Percentiles rank a stretch among this genome's conserved stretches.
Evolutionary conservation across 2,888 invertebrate species (phyloP).

Genomic region (Thelaira solivaga): DNA sequence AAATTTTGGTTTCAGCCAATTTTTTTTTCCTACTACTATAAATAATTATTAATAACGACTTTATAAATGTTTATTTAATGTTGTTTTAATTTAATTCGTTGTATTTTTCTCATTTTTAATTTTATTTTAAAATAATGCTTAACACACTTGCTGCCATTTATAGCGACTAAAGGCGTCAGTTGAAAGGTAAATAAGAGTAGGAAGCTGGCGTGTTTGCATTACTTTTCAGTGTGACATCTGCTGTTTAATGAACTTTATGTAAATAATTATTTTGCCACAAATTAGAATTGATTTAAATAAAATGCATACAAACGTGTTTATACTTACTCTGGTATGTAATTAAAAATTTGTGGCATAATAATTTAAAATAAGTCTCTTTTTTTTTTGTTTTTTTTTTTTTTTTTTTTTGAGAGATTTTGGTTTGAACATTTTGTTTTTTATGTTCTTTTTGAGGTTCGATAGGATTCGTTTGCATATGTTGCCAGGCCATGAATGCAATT

Average conservation of each 20-base stretch:
- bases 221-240: conserved; percentile 59
- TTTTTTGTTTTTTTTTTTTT: too few relatives aligned
- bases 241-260: conserved; percentile 59
- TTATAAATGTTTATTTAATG: too few relatives aligned
- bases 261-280: conserved; percentile 62
- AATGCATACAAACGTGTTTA: conserved; percentile 30
- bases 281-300: conserved; percentile 60
- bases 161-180: too few relatives aligned
- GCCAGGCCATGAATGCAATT: too few relatives aligned
- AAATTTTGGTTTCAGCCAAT: too few relatives aligned
- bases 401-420: conserved; percentile 25
- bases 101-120: too few relatives aligned
- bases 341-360: conserved; percentile 15
- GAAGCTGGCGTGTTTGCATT: neutral
- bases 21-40: too few relatives aligned
- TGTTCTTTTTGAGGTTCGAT: conserved; percentile 28
- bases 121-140: too few relatives aligned
- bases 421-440: conserved; percentile 47
- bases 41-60: too few relatives aligned
- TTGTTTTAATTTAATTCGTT: too few relatives aligned
- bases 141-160: too few relatives aligned
- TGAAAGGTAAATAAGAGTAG: too few relatives aligned
- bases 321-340: neutral
- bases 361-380: conserved; percentile 37
- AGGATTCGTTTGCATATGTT: neutral